A percentile compares a stretch with the other conserved stretches of the same genome.
Evolutionary conservation across 2,797 vertebrate genomes (phyloP).

Genomic region (Argyrosomus regius): DNA sequence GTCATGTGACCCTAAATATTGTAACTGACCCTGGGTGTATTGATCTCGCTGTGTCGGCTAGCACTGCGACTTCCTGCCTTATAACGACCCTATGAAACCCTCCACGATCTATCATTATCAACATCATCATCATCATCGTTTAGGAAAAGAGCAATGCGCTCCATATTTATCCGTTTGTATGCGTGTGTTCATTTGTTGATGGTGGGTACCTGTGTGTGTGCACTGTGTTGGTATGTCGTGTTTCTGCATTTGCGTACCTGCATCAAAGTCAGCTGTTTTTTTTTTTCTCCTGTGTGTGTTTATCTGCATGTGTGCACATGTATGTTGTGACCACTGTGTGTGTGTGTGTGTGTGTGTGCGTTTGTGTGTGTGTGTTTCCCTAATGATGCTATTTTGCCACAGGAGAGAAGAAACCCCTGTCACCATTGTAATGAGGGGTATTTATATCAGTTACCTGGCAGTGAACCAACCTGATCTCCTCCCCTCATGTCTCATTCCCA

Average conservation of each 20-base stretch:
- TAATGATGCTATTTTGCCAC: slow-evolving; percentile 84
- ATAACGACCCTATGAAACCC: slow-evolving; percentile 84
- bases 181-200: slow-evolving; percentile 26
- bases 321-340: slow-evolving; percentile 28
- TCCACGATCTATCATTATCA: slow-evolving; percentile 76
- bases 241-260: slow-evolving; percentile 26
- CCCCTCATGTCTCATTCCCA: slow-evolving; percentile 72
- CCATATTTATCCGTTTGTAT: slow-evolving; percentile 41
- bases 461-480: slow-evolving; percentile 76
- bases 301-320: slow-evolving; percentile 18
- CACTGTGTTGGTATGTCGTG: slow-evolving; percentile 15
- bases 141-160: slow-evolving; percentile 65
- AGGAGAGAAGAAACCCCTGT: slow-evolving; percentile 79
- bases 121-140: slow-evolving; percentile 73
- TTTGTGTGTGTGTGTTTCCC: slow-evolving; percentile 57
- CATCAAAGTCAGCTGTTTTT: slow-evolving; percentile 7
- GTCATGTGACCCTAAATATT: slow-evolving; percentile 88
- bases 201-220: not conserved
- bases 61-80: slow-evolving; percentile 86
- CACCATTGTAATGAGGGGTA: slow-evolving; percentile 82
- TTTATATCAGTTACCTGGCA: slow-evolving; percentile 83
- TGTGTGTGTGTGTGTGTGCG: slow-evolving; percentile 42
- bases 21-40: slow-evolving; percentile 88
- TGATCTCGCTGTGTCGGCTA: slow-evolving; percentile 84
- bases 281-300: not conserved